phyloP scores from a whole-genome alignment of 2,888 invertebrate genomes.

The Agrypnus murinus region DNA sequence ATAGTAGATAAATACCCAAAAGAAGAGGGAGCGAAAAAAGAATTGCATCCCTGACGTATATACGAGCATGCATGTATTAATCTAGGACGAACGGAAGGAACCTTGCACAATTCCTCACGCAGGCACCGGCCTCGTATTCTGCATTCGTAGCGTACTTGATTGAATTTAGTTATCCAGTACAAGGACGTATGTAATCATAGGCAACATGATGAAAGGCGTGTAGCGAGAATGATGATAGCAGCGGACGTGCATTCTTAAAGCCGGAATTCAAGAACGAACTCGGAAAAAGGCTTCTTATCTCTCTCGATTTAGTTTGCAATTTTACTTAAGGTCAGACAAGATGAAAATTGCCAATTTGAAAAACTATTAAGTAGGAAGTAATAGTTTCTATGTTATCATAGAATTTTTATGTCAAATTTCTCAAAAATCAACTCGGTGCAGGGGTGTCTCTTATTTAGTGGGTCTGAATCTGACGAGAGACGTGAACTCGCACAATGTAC shows the following conservation, averaged over 20 bases:
- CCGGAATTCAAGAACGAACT: neutral
- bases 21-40: neutral
- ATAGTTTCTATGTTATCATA: too few species aligned
- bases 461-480: too few species aligned
- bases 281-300: too few species aligned
- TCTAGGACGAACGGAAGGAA: constrained; percentile 1
- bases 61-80: neutral
- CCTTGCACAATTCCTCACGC: constrained; percentile 8
- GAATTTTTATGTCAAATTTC: too few species aligned
- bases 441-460: too few species aligned
- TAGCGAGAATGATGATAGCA: constrained; percentile 16
- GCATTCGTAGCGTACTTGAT: constrained; percentile 9
- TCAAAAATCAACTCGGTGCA: too few species aligned
- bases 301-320: too few species aligned
- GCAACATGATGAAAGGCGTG: constrained; percentile 26
- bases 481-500: too few species aligned
- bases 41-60: neutral
- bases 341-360: too few species aligned
- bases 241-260: constrained; percentile 23
- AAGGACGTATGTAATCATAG: constrained; percentile 22
- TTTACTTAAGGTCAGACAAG: too few species aligned
- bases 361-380: too few species aligned
- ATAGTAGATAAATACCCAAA: neutral
- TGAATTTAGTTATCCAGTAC: constrained; percentile 24
- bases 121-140: constrained; percentile 8